phyloP scores from a whole-genome alignment of 2,113 vertebrate species.

The Psettodes erumei region DNA sequence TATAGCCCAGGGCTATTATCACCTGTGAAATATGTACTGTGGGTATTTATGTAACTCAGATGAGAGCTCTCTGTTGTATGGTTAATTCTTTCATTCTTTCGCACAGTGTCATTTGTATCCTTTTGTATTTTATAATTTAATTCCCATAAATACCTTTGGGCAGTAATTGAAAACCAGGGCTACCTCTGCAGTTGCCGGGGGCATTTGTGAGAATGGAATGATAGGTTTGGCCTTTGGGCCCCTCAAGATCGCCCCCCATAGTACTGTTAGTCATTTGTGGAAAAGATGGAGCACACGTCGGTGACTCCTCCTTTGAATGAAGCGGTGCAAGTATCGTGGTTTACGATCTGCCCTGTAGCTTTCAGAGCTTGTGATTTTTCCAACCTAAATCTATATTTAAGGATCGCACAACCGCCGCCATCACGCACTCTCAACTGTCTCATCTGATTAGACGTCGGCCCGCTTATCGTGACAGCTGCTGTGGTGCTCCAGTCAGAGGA shows the following conservation, averaged over 20 bases:
- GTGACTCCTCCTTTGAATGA: not conserved
- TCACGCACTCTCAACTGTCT: conserved; percentile 40
- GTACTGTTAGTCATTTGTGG: not conserved
- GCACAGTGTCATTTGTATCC: not conserved
- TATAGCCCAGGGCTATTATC: too few relatives aligned
- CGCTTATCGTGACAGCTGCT: conserved; percentile 61
- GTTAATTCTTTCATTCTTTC: not conserved
- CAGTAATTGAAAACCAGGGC: not conserved
- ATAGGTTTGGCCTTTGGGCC: not conserved
- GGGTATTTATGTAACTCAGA: too few relatives aligned
- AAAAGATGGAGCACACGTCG: not conserved
- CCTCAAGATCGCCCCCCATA: not conserved
- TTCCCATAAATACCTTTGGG: not conserved
- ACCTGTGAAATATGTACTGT: too few relatives aligned
- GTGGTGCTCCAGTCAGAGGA: conserved; percentile 32
- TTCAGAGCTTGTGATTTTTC: conserved; percentile 1
- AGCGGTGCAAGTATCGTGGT: not conserved
- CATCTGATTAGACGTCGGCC: conserved; percentile 53
- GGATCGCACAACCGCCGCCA: not conserved
- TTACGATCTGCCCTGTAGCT: not conserved
- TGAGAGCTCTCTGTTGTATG: too few relatives aligned
- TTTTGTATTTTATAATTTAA: not conserved
- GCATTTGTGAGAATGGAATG: not conserved
- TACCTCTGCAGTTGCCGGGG: too few relatives aligned
- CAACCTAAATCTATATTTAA: conserved; percentile 48